Evolutionary conservation across 2,888 invertebrate genomes (phyloP), one percentile per base, ranked within the genome.

Genomic region (Himalopsyche tibetana): DNA sequence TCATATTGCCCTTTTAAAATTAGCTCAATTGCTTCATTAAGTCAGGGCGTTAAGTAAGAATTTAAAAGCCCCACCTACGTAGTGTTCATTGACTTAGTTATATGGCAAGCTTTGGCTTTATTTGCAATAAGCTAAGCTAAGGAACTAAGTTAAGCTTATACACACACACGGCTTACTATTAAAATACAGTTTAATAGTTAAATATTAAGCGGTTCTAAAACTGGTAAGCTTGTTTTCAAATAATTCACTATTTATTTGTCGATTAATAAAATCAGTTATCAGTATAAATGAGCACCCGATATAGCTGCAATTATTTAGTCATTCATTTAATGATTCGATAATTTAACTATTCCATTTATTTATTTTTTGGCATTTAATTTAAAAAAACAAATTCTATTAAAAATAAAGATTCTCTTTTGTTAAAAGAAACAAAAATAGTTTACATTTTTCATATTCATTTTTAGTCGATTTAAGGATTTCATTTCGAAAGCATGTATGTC

Each of bases 1-100:
- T 28, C 36, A 74, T 36, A 74, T 36, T 74, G 74, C 74, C 74
- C 74, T 74, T 74, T 74, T 74, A 74, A 74, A 74, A 74, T 74
- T 12, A 15, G 36, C 38, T 74, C 28, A 74, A 74, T 74, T 36
- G 74, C 74, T 74, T 74, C 74, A 36, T 74, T 74, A 74, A 74
- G 15, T 74, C 36, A 11, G 28, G 38, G 74, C 36, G 12, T 74
- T 74, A 36, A 28, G 19, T 63, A 38, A 74, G 74, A 74, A 74
- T 74, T 11, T 74, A 36, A 15, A 38, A 74, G 69, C 74, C 74
- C 15, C 74, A 74, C 74, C 74, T 36, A 74, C 74, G 19, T 74
- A 5, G 36, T 74, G 36, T 74, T 74, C 74, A 74, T 74, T 74
- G 74, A 36, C 38, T 74, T 74, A 5, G 28, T 63, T 63, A 28